Evolutionary conservation across 2,888 invertebrate genomes (phyloP).

Genomic region (Empis stercorea): DNA sequence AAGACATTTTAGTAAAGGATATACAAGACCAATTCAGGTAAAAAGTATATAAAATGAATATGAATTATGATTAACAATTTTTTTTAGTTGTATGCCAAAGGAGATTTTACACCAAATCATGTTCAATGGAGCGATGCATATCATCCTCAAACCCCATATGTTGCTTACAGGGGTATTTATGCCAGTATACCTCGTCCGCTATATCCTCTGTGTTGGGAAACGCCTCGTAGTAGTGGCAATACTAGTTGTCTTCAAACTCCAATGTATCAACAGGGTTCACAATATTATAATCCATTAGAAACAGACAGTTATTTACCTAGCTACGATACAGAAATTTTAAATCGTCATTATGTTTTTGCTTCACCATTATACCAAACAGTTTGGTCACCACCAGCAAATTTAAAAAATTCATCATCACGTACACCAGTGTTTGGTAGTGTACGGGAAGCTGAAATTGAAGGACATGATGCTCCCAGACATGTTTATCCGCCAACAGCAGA

Average conservation of each 20-base stretch:
- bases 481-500: slow-evolving; percentile 36
- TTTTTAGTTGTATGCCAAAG: slow-evolving; percentile 44
- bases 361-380: slow-evolving; percentile 35
- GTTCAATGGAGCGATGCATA: slow-evolving; percentile 51
- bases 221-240: slow-evolving; percentile 21
- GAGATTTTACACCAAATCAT: slow-evolving; percentile 48
- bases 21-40: slow-evolving; percentile 66
- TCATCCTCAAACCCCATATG: slow-evolving; percentile 48
- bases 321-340: slow-evolving; percentile 34
- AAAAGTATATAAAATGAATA: slow-evolving; percentile 2
- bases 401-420: slow-evolving; percentile 32
- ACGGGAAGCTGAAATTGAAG: slow-evolving; percentile 30
- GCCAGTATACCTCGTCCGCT: slow-evolving; percentile 38
- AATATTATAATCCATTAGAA: slow-evolving; percentile 34
- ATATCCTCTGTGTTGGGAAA: slow-evolving; percentile 18
- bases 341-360: slow-evolving; percentile 35
- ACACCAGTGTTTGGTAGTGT: slow-evolving; percentile 34
- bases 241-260: slow-evolving; percentile 38
- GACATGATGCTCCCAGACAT: slow-evolving; percentile 22
- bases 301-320: slow-evolving; percentile 36
- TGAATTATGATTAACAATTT: neutral
- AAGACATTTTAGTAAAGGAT: slow-evolving; percentile 75
- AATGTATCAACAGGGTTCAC: slow-evolving; percentile 33
- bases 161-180: slow-evolving; percentile 42
- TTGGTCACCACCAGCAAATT: slow-evolving; percentile 35